These are phyloP conservation scores for Ooceraea biroi DNA, from an alignment of 1,140 invertebrate genomes.

Conservation along the genomic window DNA sequence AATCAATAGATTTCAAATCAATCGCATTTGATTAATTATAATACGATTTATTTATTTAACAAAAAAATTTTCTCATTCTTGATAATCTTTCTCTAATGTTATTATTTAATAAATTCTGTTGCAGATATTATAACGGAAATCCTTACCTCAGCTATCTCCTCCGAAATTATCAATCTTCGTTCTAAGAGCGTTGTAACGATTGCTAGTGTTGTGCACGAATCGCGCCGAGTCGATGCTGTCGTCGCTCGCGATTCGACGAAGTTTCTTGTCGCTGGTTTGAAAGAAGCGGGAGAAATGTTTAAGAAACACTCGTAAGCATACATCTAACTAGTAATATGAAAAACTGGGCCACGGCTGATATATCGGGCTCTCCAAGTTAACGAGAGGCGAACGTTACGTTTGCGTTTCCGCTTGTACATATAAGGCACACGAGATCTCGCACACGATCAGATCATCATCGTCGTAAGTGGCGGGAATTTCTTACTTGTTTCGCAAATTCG, in stretches of 20 bases:
- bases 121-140: not conserved
- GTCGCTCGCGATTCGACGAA: conserved; percentile 69
- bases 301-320: not conserved
- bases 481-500: conserved; percentile 70
- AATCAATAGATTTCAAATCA: not conserved
- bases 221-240: conserved; percentile 62
- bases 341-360: not conserved
- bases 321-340: not conserved
- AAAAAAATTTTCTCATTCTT: not conserved
- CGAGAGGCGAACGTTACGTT: not conserved
- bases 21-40: not conserved
- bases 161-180: conserved; percentile 28
- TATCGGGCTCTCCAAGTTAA: no score
- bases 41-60: not conserved
- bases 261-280: conserved; percentile 62
- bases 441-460: conserved; percentile 10
- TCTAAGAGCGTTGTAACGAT: conserved; percentile 7
- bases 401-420: not conserved
- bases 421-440: not conserved
- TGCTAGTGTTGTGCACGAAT: conserved; percentile 29
- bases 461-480: conserved; percentile 45
- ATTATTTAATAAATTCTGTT: not conserved
- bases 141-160: conserved; percentile 25
- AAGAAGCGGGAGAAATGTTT: conserved; percentile 10
- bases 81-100: not conserved